Base-by-base conservation (phyloP, 2,888 invertebrate species). In the Xanthia togata region DNA sequence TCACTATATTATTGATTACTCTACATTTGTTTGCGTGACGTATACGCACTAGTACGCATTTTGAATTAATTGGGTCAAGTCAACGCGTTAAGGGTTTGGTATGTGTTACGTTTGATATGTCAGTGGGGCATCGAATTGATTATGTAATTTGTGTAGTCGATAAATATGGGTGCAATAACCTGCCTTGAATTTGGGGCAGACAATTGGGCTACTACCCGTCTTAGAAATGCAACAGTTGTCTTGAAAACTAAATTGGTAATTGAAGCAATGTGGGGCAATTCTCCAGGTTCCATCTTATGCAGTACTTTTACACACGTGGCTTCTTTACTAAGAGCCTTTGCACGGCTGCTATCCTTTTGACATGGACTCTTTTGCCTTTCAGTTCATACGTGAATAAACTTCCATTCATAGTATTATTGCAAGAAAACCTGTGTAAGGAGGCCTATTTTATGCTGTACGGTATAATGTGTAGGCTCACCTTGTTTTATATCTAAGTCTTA, bases 51-150 rank as follows among this genome's bases (percentile, higher is more conserved):
- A 85, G 90, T 89, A 92, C 91, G 89, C 91, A 89, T 88, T 90
- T 85, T 82, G 84, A 84, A 90, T 89, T 93, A 95, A 94, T 94
- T 94, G 90, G 95, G 95, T 94, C 94, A 92, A 89, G 89, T 90
- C 89, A 89, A 83, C 81, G 75, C 75, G 70, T 75, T 86, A 78
- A 78, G 79, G 79, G 76, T 81, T 79, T 55, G 68, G 75, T 82
- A 84, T 78, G 79, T 75, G 76, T 73, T 71, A 70, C 85, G 75
- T 70, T 74, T 82, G 75, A 78, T 83, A 87, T 84, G 85, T 81
- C 76, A 83, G 83, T 88, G 65, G 87, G 83, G 23, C 88, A 81
- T 62, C 50, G 75, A 75, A 83, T 86, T 76, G 57, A 59, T 87
- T 87, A 88, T 88, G 72, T 87, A 84, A 87, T 77, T 78, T 68